phyloP scores from a whole-genome alignment of 2,888 invertebrate species.

The Belgica antarctica region DNA sequence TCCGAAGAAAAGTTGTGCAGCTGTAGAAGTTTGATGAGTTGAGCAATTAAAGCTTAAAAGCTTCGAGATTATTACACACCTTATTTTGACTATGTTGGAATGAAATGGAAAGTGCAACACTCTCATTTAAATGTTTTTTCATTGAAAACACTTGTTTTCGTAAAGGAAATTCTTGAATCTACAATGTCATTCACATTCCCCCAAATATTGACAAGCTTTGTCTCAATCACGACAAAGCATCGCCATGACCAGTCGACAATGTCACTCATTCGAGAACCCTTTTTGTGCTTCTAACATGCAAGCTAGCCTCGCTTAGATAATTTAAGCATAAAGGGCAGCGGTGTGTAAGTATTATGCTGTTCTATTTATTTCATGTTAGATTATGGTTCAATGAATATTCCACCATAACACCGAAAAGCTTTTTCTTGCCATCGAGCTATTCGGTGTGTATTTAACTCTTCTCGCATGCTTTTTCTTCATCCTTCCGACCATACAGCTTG shows the following conservation, averaged over 20 bases:
- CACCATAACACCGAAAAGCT: slow-evolving; percentile 24
- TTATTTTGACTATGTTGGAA: too few relatives aligned
- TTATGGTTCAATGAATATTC: not conserved
- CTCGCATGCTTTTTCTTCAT: not conserved
- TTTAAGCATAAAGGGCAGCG: slow-evolving; percentile 34
- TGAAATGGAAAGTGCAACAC: too few relatives aligned
- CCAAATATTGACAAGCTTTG: too few relatives aligned
- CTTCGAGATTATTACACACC: too few relatives aligned
- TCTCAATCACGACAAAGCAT: slow-evolving; percentile 31
- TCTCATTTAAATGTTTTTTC: too few relatives aligned
- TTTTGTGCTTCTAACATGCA: slow-evolving; percentile 38
- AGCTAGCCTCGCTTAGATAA: slow-evolving; percentile 20
- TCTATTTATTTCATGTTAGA: slow-evolving; percentile 6
- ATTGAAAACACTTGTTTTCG: too few relatives aligned
- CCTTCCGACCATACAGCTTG: slow-evolving; percentile 3
- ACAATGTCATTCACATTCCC: too few relatives aligned
- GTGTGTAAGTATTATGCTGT: slow-evolving; percentile 32
- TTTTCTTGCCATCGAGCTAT: too few relatives aligned
- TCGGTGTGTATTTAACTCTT: not conserved
- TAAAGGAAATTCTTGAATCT: too few relatives aligned
- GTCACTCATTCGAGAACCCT: slow-evolving; percentile 29
- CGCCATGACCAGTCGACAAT: slow-evolving; percentile 25
- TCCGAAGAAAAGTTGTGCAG: too few relatives aligned
- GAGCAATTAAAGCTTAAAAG: too few relatives aligned
- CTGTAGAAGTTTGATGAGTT: too few relatives aligned